Evolutionary conservation across 1,140 invertebrate species (phyloP), one percentile per base, ranked within the genome.

Genomic region (Eueides isabella): DNA sequence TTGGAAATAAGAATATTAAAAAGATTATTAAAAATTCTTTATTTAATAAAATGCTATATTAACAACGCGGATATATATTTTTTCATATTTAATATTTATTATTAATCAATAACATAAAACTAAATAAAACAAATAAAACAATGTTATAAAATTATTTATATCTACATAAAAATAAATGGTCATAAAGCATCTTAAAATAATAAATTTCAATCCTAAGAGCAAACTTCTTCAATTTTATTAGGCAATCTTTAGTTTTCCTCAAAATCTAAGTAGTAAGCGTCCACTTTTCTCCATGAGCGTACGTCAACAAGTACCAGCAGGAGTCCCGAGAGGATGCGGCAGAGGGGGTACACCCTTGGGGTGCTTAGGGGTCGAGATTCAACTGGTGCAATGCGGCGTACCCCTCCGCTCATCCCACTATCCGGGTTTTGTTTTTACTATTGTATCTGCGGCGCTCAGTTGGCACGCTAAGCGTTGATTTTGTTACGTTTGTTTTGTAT

Each of bases 371-470:
- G 85, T 84, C 79, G 88, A 89, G 87, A 92, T 91, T 92, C 89
- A 92, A 92, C 90, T 91, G 88, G 89, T 92, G 89, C 90, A 92
- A 90, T 92, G 90, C 90, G 90, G 89, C 84, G 84, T 80, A 77
- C 85, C 85, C 84, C 84, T 81, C 77, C 79, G 72, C 84, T 85
- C 87, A 83, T 83, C 86, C 86, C 80, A 82, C 83, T 78, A 72
- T 82, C 77, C 75, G 73, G 79, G 83, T 85, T n/a, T 87, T 88
- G 84, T 90, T 90, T 86, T 88, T 88, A 80, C 86, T 80, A 86
- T 89, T 88, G 83, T 87, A 82, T 81, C 79, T 78, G 80, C 79
- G 81, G 80, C 80, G 81, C 80, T 76, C 80, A 80, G 82, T 85
- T 86, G 85, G 80, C 85, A 85, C 83, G 82, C 83, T 83, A 88